A percentile compares a stretch with the other conserved stretches of the same genome.
Conservation (phyloP, 1,140 invertebrate genomes). For the Caerostris extrusa region DNA sequence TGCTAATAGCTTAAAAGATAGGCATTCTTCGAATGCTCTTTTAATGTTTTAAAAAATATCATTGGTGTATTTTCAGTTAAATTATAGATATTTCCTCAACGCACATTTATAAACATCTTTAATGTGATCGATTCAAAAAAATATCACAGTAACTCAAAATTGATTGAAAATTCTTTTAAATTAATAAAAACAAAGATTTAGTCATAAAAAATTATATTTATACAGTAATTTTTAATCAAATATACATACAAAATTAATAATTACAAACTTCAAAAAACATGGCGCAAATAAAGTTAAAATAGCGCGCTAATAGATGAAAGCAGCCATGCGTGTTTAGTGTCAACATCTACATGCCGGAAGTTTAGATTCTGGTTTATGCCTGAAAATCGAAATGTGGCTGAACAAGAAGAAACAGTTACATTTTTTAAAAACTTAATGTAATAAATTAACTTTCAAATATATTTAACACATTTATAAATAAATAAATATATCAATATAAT, state of each 20-base stretch:
- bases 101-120: neutral
- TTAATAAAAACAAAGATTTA: neutral
- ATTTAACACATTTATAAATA: neutral
- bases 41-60: neutral
- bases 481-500: neutral
- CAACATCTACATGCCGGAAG: slow-evolving; percentile 70
- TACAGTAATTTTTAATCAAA: neutral
- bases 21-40: neutral
- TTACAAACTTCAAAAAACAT: slow-evolving; percentile 31
- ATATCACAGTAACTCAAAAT: neutral
- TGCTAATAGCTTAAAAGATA: neutral
- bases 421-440: neutral
- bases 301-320: slow-evolving; percentile 61
- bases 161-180: neutral
- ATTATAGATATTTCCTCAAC: neutral
- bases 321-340: slow-evolving; percentile 65
- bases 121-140: neutral
- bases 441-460: neutral
- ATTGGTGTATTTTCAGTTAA: neutral
- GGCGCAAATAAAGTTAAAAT: slow-evolving; percentile 72
- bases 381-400: slow-evolving; percentile 2
- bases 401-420: neutral
- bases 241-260: neutral
- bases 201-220: neutral
- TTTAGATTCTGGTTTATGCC: neutral